phyloP scores from a whole-genome alignment of 2,888 invertebrate genomes.

The Himalopsyche kuldschensis region DNA sequence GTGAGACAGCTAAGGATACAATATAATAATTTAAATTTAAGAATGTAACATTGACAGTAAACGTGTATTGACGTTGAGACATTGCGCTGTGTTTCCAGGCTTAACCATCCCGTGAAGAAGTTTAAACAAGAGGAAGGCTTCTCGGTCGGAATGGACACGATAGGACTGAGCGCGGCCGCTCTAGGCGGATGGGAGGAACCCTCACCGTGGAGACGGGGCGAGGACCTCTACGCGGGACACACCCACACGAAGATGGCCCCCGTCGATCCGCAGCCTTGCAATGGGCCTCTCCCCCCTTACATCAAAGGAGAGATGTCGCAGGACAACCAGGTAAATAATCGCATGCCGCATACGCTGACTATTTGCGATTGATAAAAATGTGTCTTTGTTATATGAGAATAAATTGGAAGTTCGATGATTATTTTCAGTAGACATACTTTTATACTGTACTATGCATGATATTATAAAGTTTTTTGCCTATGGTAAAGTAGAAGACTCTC shows the following conservation, averaged over 20 bases:
- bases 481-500: background rate
- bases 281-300: constrained; percentile 47
- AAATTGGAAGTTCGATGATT: constrained; percentile 7
- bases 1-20: constrained; percentile 34
- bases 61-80: background rate
- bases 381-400: constrained; percentile 6
- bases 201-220: constrained; percentile 41
- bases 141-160: constrained; percentile 23
- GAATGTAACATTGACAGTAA: background rate
- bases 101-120: constrained; percentile 89
- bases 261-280: constrained; percentile 49
- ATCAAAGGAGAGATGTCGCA: constrained; percentile 58
- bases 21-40: background rate
- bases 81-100: constrained; percentile 55
- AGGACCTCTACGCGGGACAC: constrained; percentile 66
- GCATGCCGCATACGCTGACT: constrained; percentile 7
- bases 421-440: background rate
- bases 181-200: constrained; percentile 35
- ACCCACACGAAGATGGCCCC: constrained; percentile 58
- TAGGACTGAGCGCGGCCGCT: constrained; percentile 35
- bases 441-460: background rate
- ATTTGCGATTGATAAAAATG: background rate
- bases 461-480: background rate
- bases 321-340: constrained; percentile 34
- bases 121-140: constrained; percentile 66